Percentiles rank a stretch among this genome's conserved stretches.
Evolutionary conservation across 2,797 vertebrate genomes (phyloP).

Genomic region (Phoebastria nigripes): DNA sequence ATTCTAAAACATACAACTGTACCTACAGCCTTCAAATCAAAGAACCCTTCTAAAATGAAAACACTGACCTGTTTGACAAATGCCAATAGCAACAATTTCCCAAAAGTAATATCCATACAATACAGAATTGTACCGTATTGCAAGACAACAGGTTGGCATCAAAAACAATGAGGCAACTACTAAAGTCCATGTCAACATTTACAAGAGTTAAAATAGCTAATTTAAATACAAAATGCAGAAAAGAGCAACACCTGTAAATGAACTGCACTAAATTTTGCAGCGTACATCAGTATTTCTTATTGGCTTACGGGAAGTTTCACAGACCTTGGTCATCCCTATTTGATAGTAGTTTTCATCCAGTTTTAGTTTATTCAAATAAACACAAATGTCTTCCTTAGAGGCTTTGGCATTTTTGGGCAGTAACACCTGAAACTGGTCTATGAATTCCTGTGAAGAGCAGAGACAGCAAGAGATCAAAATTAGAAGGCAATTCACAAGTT

Average conservation of each 20-base stretch:
- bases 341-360: conserved; percentile 88
- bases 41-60: neutral
- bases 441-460: conserved; percentile 83
- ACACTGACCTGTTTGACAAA: neutral
- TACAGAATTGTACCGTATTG: neutral
- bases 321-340: conserved; percentile 95
- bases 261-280: neutral
- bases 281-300: neutral
- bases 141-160: neutral
- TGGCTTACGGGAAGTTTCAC: neutral
- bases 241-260: neutral
- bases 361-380: conserved; percentile 82
- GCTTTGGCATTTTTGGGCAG: conserved; percentile 82
- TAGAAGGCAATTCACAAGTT: neutral
- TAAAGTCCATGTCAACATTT: neutral
- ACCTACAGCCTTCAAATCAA: neutral
- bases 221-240: neutral
- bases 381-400: conserved; percentile 82
- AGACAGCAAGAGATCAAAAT: neutral
- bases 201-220: neutral
- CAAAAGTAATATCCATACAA: neutral
- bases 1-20: neutral
- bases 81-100: neutral
- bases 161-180: neutral
- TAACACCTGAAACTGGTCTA: conserved; percentile 91